phyloP scores from a whole-genome alignment of 1,140 invertebrate genomes.

The Aphis craccivora region DNA sequence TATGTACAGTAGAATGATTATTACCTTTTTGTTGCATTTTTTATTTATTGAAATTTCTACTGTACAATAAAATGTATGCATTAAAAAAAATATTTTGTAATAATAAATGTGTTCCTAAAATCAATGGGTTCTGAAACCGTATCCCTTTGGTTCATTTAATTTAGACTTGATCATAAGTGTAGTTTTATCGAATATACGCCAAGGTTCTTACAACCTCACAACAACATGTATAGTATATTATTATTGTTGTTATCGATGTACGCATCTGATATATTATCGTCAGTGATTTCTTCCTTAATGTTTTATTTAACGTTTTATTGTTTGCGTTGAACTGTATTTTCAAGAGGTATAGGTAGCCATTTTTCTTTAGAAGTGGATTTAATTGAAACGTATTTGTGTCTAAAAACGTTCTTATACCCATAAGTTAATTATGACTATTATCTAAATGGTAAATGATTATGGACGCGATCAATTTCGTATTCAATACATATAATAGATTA shows the following conservation, averaged over 20 bases:
- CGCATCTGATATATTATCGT: background rate
- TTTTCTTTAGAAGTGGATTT: background rate
- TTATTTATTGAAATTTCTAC: no score
- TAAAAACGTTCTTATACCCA: background rate
- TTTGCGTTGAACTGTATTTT: background rate
- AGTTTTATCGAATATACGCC: no score
- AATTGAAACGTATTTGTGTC: background rate
- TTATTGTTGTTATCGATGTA: no score
- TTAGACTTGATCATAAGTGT: no score
- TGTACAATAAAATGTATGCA: no score
- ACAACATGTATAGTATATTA: background rate
- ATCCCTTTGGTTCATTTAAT: no score
- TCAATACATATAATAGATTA: background rate
- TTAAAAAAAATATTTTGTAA: no score
- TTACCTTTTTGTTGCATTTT: no score
- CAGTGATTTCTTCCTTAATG: background rate
- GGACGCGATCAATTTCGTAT: background rate
- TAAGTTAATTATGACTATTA: background rate
- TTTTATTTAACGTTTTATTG: background rate
- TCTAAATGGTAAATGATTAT: background rate
- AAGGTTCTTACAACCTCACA: background rate
- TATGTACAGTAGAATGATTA: no score
- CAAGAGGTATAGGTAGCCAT: background rate
- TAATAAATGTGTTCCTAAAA: no score
- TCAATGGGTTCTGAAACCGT: no score